Evolutionary conservation across 2,888 invertebrate genomes (phyloP), one percentile per base, ranked within the genome.

Genomic region (Zaprionus bogoriensis): DNA sequence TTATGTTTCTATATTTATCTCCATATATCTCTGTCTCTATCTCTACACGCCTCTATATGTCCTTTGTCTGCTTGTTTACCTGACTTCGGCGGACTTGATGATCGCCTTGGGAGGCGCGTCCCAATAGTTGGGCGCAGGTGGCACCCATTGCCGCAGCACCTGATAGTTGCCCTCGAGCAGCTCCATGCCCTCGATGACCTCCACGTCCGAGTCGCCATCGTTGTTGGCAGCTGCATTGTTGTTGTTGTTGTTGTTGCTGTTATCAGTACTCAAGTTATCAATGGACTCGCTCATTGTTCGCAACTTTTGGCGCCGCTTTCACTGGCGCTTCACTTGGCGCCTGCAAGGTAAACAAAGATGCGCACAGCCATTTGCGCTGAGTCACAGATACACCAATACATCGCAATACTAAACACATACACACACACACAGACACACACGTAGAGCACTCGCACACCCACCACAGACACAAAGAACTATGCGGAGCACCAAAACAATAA

Each of bases 91-190:
- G 20, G 90, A 89, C 59, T 91, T 90, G 65, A 90, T 90, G 62
- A 90, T 86, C 64, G 90, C 90, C 67, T 90, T 90, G 41, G 90
- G 90, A 22, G 90, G 90, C 28, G 90, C 91, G 85, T 90, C 89
- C 90, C 90, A 90, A 82, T 89, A 90, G 72, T 89, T 89, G 27
- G 90, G 90, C 7, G 90, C 90, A 51, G 90, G 91, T 53, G 90
- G 90, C 61, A 90, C 90, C 91, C 90, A 91, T 74, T 90, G 90
- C 44, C 89, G 87, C 41, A 90, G 87, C 67, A 90, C 87, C 74
- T 91, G 91, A 74, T 90, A 90, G 80, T 90, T 90, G 76, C 90
- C 90, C 70, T 90, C 91, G 27, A 90, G 89, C 77, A 90, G 79
- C 69, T 90, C 89, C 90, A 90, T 90, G 74, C 89, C 88, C 77